A percentile compares a stretch with the other conserved stretches of the same genome.
These are phyloP conservation scores for Chrysochloris asiatica DNA, from an alignment of 2,113 vertebrate genomes.

Conservation along the genomic window DNA sequence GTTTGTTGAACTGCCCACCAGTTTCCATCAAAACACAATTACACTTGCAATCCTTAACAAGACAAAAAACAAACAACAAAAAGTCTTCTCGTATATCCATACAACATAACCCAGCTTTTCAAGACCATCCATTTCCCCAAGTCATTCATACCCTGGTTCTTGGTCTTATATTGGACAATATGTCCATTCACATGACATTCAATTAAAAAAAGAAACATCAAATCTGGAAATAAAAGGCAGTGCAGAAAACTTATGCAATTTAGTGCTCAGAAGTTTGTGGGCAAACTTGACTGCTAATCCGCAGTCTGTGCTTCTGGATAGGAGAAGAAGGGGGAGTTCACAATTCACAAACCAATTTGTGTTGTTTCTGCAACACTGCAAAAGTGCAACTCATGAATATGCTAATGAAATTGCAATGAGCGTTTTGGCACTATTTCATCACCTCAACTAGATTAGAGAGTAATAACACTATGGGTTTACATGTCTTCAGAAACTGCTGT, in stretches of 20 bases:
- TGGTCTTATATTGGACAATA: not conserved
- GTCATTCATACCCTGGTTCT: not conserved
- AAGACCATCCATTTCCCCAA: not conserved
- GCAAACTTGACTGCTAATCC: slow-evolving; percentile 73
- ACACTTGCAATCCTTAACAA: not conserved
- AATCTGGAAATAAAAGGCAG: slow-evolving; percentile 30
- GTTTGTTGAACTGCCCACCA: not conserved
- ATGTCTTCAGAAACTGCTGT: slow-evolving; percentile 79
- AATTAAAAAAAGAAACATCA: slow-evolving; percentile 23
- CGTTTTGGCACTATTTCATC: slow-evolving; percentile 87
- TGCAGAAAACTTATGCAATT: slow-evolving; percentile 21
- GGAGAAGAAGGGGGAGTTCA: slow-evolving; percentile 84
- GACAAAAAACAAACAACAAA: not conserved
- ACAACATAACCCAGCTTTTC: slow-evolving; percentile 16
- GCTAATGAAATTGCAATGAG: slow-evolving; percentile 88
- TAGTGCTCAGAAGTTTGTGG: slow-evolving; percentile 65
- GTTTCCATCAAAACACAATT: slow-evolving; percentile 3
- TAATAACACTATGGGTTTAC: slow-evolving; percentile 81
- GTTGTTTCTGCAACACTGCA: slow-evolving; percentile 90
- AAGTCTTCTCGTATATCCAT: not conserved
- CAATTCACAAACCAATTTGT: slow-evolving; percentile 89
- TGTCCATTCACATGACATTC: slow-evolving; percentile 8
- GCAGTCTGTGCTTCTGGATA: slow-evolving; percentile 77
- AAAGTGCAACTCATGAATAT: slow-evolving; percentile 89
- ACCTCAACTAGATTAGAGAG: slow-evolving; percentile 83